phyloP scores from a whole-genome alignment of 2,113 vertebrate genomes.

The Cercocebus atys region DNA sequence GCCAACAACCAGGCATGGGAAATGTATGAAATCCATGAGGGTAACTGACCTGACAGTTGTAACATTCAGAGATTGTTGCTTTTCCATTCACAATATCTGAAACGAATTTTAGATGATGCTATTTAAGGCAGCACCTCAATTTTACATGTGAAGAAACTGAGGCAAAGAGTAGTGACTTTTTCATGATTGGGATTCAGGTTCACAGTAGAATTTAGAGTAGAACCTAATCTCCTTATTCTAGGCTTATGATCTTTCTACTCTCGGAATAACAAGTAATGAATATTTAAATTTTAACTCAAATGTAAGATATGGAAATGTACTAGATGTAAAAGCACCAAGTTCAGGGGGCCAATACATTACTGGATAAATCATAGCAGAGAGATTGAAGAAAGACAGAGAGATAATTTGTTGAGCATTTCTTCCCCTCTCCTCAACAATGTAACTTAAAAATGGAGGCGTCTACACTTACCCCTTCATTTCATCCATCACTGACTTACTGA shows the following conservation, averaged over 20 bases:
- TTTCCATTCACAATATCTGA: not conserved
- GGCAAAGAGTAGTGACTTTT: not conserved
- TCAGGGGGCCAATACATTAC: not conserved
- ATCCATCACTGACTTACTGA: not conserved
- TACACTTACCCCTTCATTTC: not conserved
- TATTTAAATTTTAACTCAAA: not conserved
- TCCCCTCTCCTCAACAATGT: not conserved
- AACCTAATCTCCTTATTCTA: not conserved
- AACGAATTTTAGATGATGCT: not conserved
- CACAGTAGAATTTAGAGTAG: not conserved
- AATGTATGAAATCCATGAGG: not conserved
- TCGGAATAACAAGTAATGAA: conserved; percentile 1
- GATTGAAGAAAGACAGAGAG: not conserved
- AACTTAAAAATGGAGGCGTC: not conserved
- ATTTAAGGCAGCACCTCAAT: not conserved
- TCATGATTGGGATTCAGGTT: not conserved
- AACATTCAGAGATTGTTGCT: not conserved
- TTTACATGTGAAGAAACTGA: not conserved
- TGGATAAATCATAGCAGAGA: not conserved
- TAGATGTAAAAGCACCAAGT: not conserved
- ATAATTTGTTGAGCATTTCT: not conserved
- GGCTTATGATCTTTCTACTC: not conserved
- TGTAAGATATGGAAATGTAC: not conserved
- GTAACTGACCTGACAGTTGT: not conserved
- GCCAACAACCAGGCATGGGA: not conserved